Evolutionary conservation across 2,113 vertebrate species (phyloP).

Genomic region (Sciurus niger): DNA sequence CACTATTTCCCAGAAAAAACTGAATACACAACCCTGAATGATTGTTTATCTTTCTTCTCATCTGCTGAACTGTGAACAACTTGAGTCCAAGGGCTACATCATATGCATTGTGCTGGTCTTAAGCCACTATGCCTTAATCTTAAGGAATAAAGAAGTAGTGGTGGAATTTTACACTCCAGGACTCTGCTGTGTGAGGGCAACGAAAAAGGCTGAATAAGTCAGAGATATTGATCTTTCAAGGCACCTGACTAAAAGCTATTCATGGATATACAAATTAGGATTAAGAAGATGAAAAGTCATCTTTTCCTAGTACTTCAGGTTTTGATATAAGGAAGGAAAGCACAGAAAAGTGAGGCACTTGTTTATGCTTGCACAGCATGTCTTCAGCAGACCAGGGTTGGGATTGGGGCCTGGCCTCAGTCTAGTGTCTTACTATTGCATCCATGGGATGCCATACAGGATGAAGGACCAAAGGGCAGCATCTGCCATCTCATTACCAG

Average conservation of each 20-base stretch:
- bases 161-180: background rate
- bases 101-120: background rate
- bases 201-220: background rate
- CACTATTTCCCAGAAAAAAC: background rate
- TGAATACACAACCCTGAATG: background rate
- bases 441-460: background rate
- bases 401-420: background rate
- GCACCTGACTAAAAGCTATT: constrained; percentile 1
- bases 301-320: background rate
- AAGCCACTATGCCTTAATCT: background rate
- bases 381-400: background rate
- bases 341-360: background rate
- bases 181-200: background rate
- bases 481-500: background rate
- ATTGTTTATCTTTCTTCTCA: background rate
- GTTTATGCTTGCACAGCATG: background rate
- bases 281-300: background rate
- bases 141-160: background rate
- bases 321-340: constrained; percentile 34
- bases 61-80: background rate
- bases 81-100: background rate
- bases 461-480: background rate
- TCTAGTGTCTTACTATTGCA: background rate
- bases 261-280: background rate
- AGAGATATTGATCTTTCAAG: constrained; percentile 14